Percentiles rank a stretch among this genome's conserved stretches.
These are phyloP conservation scores for Heterotis niloticus DNA, from an alignment of 2,113 vertebrate species.

Conservation along the genomic window DNA sequence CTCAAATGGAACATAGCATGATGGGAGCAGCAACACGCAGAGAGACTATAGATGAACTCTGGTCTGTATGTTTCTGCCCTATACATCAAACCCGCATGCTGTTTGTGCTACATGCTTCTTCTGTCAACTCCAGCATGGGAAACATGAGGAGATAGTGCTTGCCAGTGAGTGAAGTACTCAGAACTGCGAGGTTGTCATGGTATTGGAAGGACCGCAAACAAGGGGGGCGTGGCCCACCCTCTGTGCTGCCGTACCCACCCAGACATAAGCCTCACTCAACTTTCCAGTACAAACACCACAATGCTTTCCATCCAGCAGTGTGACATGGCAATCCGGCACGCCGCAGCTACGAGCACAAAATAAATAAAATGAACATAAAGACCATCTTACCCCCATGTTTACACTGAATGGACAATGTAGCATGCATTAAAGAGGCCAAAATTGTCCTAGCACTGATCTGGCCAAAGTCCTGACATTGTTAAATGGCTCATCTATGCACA, in stretches of 20 bases:
- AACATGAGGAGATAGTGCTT: too few species aligned
- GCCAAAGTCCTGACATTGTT: neutral
- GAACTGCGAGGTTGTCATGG: neutral
- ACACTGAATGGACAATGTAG: neutral
- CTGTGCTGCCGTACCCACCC: neutral
- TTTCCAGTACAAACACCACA: conserved; percentile 23
- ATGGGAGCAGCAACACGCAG: too few species aligned
- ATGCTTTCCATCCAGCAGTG: conserved; percentile 15
- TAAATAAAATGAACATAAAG: conserved; percentile 15
- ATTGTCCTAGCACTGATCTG: neutral
- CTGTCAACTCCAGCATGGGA: too few species aligned
- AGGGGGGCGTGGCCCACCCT: neutral
- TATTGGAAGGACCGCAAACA: neutral
- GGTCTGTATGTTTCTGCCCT: too few species aligned
- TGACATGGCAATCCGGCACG: conserved; percentile 1
- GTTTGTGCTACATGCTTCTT: too few species aligned
- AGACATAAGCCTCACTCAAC: neutral
- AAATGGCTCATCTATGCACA: neutral
- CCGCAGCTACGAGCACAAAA: neutral
- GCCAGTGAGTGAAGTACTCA: too few species aligned
- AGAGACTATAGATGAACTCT: too few species aligned
- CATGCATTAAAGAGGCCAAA: neutral
- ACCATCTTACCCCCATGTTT: neutral
- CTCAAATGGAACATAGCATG: too few species aligned
- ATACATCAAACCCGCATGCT: too few species aligned